These are phyloP conservation scores for Panagrolaimus sp. DNA, from an alignment of 1,140 invertebrate genomes.

Conservation along the genomic window DNA sequence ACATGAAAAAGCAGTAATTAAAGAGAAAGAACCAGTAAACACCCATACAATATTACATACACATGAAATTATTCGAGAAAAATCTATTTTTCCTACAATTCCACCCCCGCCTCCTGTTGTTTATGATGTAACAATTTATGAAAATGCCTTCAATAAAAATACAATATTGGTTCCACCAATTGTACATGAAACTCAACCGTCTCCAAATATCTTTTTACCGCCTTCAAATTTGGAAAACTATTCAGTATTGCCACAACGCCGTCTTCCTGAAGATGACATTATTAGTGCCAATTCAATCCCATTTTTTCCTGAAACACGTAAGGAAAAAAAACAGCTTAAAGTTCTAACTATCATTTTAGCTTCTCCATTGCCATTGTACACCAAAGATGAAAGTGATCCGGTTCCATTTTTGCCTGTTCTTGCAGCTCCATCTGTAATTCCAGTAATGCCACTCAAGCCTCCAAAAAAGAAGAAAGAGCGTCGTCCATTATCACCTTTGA, in stretches of 20 bases:
- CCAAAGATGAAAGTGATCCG: not conserved
- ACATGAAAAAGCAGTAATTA: not conserved
- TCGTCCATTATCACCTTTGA: not conserved
- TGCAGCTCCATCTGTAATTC: not conserved
- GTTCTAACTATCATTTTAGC: not conserved
- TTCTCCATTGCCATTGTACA: not conserved
- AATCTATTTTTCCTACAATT: not conserved
- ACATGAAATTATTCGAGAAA: conserved; percentile 6
- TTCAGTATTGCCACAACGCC: not conserved
- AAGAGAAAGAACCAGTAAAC: not conserved
- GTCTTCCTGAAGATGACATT: not conserved
- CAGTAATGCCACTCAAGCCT: not conserved
- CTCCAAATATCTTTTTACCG: conserved; percentile 1
- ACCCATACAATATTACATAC: not conserved
- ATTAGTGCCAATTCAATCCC: not conserved
- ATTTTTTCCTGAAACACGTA: not conserved
- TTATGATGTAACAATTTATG: not conserved
- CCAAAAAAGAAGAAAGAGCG: not conserved
- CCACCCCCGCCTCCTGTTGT: conserved; percentile 7
- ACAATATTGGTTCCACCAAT: conserved; percentile 4
- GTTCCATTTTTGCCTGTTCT: not conserved
- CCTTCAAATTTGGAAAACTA: not conserved
- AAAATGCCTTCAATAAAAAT: not conserved
- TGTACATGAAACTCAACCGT: not conserved
- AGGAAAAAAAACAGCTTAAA: not conserved